Base-by-base conservation (phyloP, 2,113 vertebrate genomes). In the Hippolais icterina region DNA sequence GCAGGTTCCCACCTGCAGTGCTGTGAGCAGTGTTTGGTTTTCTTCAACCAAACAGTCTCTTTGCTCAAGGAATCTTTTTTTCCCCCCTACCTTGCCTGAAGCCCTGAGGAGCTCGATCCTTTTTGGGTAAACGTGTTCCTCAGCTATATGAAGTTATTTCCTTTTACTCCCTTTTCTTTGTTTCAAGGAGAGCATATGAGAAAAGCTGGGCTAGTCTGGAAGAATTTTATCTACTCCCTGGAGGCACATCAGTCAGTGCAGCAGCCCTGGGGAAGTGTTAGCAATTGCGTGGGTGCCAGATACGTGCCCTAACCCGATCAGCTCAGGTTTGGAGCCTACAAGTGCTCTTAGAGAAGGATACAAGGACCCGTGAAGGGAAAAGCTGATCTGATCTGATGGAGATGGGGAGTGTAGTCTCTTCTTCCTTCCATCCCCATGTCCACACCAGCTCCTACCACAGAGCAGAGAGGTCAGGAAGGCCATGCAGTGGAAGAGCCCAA, bases 1-100 rank as follows among this genome's bases (percentile, higher is more conserved):
- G 77, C 86, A 96, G 41, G 83, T 75, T 95, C 76, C 64, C 72
- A 90, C 95, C 89, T 95, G 95, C 83, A 78, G 27, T 50, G 93
- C 86, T 94, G 60, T 75, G 52, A 89, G 91, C 80, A 80, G 21
- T 60, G 44, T 83, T 93, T 70, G 77, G 22, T 71, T 95, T 93
- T 61, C 57, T 89, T 75, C 80, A 84, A 64, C 72, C 25, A 37
- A 93, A 19, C 25, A 81, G 39, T 23, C n/a, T 89, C 83, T 94
- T 91, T 84, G 59, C 87, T 92, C 39, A 69, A 89, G 61, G 65
- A 92, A 83, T 20, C 21, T 5, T 1, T 66, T 49, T 35, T 16
- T 39, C 37, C 6, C 6, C 60, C 44, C 52, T 15, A 37, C 31
- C 23, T 76, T 57, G 17, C 21, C 15, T 15, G 18, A 89, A 84